A percentile compares a stretch with the other conserved stretches of the same genome.
Evolutionary conservation across 2,797 vertebrate species (phyloP).

Genomic region (Coregonus ussuriensis): DNA sequence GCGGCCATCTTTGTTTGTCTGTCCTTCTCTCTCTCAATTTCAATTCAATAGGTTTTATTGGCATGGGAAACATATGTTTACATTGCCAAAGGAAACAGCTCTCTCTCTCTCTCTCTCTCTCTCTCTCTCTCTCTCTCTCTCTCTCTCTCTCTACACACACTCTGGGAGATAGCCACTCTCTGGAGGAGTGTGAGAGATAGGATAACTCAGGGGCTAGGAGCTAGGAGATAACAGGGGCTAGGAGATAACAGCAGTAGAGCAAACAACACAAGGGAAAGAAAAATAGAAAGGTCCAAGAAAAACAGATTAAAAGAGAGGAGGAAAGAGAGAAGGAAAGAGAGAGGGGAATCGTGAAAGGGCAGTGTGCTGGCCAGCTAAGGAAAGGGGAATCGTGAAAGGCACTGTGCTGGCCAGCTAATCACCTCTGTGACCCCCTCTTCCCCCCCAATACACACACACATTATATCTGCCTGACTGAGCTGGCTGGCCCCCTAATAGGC

Average conservation of each 20-base stretch:
- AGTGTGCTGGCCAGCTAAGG: slow-evolving; percentile 24
- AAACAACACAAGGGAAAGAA: too few relatives aligned
- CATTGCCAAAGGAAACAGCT: too few relatives aligned
- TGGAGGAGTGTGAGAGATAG: slow-evolving; percentile 25
- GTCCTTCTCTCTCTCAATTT: too few relatives aligned
- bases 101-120: slow-evolving; percentile 39
- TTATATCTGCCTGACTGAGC: too few relatives aligned
- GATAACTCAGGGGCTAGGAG: slow-evolving; percentile 21
- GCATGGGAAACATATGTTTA: too few relatives aligned
- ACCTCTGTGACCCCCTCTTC: slow-evolving; percentile 22
- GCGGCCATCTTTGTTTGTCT: slow-evolving; percentile 53
- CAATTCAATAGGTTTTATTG: too few relatives aligned
- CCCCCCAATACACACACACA: neutral
- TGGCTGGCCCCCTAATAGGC: too few relatives aligned
- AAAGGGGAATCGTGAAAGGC: slow-evolving; percentile 22
- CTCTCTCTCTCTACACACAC: slow-evolving; percentile 64
- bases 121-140: slow-evolving; percentile 37
- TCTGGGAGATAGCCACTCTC: slow-evolving; percentile 24
- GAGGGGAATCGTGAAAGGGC: too few relatives aligned
- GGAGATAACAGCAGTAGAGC: too few relatives aligned
- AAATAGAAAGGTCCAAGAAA: too few relatives aligned
- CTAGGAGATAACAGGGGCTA: neutral
- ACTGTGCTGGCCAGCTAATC: too few relatives aligned
- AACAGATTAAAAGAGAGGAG: slow-evolving; percentile 4
- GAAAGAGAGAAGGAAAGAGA: slow-evolving; percentile 1